These are phyloP conservation scores for Phyllostomus discolor DNA, from an alignment of 2,113 vertebrate species.

Conservation along the genomic window DNA sequence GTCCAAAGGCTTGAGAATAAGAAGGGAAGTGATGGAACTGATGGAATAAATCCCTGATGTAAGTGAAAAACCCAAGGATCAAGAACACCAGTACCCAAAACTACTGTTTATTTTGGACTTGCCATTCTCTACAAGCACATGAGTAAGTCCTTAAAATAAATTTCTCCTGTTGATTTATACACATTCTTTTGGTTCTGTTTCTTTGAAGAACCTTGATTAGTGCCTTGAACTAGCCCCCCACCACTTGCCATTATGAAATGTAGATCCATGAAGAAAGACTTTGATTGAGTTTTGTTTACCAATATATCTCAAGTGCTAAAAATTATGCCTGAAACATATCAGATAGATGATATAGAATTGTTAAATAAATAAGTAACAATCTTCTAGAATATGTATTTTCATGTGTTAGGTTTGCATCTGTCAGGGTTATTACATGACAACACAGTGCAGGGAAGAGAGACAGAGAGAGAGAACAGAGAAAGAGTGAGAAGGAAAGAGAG, in stretches of 20 bases:
- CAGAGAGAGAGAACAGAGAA: rapidly evolving
- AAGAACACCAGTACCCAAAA: not conserved
- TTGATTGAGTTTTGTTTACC: not conserved
- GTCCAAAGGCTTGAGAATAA: not conserved
- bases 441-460: not conserved
- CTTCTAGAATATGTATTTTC: not conserved
- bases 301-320: not conserved
- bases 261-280: not conserved
- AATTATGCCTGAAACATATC: not conserved
- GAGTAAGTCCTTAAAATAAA: not conserved
- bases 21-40: not conserved
- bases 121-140: not conserved
- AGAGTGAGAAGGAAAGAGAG: not conserved
- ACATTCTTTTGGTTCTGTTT: not conserved
- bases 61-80: not conserved
- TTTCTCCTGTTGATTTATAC: not conserved
- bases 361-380: not conserved
- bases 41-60: not conserved
- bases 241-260: not conserved
- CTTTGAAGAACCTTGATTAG: not conserved
- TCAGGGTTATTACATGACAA: not conserved
- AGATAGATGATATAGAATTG: not conserved
- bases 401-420: not conserved
- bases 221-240: not conserved
- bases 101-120: not conserved